phyloP scores from a whole-genome alignment of 1,140 invertebrate genomes.

The Arion vulgaris region DNA sequence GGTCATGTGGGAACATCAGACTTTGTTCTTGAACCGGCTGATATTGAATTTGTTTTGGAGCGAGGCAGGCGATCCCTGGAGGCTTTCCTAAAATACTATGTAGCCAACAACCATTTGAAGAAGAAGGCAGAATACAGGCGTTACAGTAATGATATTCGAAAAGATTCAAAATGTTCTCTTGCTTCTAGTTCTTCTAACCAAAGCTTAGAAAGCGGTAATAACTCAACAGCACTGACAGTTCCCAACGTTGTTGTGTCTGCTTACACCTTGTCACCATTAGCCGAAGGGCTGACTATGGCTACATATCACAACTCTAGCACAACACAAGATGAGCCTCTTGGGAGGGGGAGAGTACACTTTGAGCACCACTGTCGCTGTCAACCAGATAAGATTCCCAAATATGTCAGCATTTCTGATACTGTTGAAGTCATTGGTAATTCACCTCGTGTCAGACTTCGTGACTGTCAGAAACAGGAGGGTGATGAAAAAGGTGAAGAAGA shows the following conservation, averaged over 20 bases:
- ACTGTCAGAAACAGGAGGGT: not conserved
- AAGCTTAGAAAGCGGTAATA: slow-evolving; percentile 16
- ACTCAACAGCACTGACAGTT: not conserved
- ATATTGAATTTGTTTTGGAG: slow-evolving; percentile 61
- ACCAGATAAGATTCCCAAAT: not conserved
- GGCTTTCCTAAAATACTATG: slow-evolving; percentile 48
- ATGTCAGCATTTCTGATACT: slow-evolving; percentile 14
- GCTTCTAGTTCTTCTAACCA: not conserved
- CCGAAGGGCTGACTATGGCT: not conserved
- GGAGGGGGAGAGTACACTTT: too few species aligned
- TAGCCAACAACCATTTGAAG: slow-evolving; percentile 32
- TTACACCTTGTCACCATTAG: not conserved
- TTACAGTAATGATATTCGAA: not conserved
- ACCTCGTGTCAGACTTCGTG: not conserved
- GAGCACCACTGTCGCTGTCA: not conserved
- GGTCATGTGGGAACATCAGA: slow-evolving; percentile 69
- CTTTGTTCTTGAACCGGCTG: slow-evolving; percentile 62
- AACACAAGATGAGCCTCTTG: not conserved
- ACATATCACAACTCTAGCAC: not conserved
- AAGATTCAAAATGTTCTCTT: slow-evolving; percentile 32
- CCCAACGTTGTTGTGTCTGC: not conserved
- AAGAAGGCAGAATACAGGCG: slow-evolving; percentile 28
- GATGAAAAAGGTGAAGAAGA: not conserved
- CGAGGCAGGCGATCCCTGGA: slow-evolving; percentile 40
- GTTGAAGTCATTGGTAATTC: not conserved